These are phyloP conservation scores for Petrocephalus sullivani DNA, from an alignment of 2,797 vertebrate species.

Conservation along the genomic window DNA sequence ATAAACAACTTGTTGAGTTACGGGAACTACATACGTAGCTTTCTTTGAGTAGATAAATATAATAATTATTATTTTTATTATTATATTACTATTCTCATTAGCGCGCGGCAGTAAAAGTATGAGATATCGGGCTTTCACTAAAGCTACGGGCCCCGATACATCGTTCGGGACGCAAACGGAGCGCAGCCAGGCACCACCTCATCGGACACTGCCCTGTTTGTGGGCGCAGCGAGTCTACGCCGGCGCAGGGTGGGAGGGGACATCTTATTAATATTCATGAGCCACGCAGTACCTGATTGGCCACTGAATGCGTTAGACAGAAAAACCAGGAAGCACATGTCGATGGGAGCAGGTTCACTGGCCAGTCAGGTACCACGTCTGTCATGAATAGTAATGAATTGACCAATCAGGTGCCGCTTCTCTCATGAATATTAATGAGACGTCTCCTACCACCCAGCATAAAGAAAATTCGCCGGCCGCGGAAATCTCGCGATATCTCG, in stretches of 20 bases:
- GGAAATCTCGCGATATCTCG: constrained; percentile 1
- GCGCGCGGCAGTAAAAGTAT: neutral
- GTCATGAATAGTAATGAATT: too few species aligned
- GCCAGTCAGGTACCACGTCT: too few species aligned
- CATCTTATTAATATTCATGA: too few species aligned
- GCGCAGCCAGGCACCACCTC: neutral
- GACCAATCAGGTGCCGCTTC: too few species aligned
- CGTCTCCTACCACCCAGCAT: too few species aligned
- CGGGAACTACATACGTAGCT: neutral
- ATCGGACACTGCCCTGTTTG: neutral
- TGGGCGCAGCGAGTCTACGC: neutral
- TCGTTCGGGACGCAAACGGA: neutral
- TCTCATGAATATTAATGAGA: too few species aligned
- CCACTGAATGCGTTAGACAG: too few species aligned
- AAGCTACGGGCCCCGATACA: neutral
- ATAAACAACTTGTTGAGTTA: neutral
- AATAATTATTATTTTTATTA: neutral
- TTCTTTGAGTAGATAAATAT: neutral
- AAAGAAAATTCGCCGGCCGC: neutral
- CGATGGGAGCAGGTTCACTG: too few species aligned
- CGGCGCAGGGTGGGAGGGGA: neutral
- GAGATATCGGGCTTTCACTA: neutral
- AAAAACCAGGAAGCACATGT: too few species aligned
- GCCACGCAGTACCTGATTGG: too few species aligned
- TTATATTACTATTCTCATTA: neutral